Evolutionary conservation across 1,140 invertebrate species (phyloP).

Genomic region (Rhynchophorus ferrugineus): DNA sequence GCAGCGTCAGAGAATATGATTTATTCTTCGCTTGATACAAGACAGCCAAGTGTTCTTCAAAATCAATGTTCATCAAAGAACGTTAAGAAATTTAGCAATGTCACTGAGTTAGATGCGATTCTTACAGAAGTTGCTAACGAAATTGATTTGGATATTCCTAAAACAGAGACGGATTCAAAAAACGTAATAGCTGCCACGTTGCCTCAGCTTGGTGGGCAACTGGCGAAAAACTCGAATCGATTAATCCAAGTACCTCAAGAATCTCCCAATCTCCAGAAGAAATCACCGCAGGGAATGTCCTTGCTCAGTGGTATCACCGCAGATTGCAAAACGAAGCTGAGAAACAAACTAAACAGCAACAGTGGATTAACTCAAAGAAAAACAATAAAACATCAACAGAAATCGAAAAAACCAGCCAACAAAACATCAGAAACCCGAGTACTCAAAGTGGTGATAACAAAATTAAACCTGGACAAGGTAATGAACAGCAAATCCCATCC

Average conservation of each 20-base stretch:
- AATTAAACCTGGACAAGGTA: slow-evolving; percentile 3
- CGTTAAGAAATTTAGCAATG: too few relatives aligned
- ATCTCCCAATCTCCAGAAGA: slow-evolving; percentile 7
- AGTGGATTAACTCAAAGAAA: neutral
- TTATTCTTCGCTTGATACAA: too few relatives aligned
- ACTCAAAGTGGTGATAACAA: slow-evolving; percentile 8
- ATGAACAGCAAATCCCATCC: neutral
- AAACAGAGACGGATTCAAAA: slow-evolving; percentile 22
- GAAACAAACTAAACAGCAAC: slow-evolving; percentile 8
- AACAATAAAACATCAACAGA: neutral
- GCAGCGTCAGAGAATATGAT: neutral
- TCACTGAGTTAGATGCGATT: too few relatives aligned
- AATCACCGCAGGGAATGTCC: slow-evolving; percentile 17
- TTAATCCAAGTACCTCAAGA: slow-evolving; percentile 22
- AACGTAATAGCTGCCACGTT: slow-evolving; percentile 31
- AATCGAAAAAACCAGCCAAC: slow-evolving; percentile 1
- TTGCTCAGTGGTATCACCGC: slow-evolving; percentile 17
- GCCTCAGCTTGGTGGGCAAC: slow-evolving; percentile 30
- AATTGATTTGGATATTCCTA: slow-evolving; percentile 6
- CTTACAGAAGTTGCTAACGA: slow-evolving; percentile 12
- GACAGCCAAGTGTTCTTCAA: too few relatives aligned
- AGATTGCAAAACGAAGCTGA: slow-evolving; percentile 17
- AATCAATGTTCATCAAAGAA: too few relatives aligned
- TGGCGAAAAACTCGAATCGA: slow-evolving; percentile 21
- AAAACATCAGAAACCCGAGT: slow-evolving; percentile 1